Evolutionary conservation across 2,888 invertebrate genomes (phyloP), one percentile per base, ranked within the genome.

Genomic region (Limnephilus rhombicus): DNA sequence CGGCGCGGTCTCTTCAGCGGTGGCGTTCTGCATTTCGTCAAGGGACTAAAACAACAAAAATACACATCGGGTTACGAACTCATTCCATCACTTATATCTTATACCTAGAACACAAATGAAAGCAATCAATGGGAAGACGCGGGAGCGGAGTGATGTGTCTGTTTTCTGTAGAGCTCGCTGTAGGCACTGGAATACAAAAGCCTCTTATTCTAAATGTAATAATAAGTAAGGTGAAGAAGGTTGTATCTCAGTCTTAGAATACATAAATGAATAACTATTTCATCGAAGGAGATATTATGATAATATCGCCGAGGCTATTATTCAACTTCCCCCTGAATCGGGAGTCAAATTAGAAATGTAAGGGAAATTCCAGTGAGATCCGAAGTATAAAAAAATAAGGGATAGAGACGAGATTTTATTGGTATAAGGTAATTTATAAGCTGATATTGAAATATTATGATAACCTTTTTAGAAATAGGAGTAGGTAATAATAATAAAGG

Each of bases 11-110:
- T 85, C 85, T 68, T 85, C 90, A 24, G 80, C 37, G 89, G 45
- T 41, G 89, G 31, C 45, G n/a, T 85, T 83, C 90, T 90, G 90
- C 90, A 90, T 68, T 37, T 85, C 85, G 5, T 90, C 90, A 41
- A 68, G 41, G 29, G 83, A 90, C 53, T 85, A 82, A 68, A 85
- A 85, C 41, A 53, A 85, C 15, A 90, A 85, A 13, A 85, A 68
- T 68, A 68, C 68, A 68, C 68, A n/a, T 68, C 24, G n/a, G n/a
- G 9, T 68, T 68, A 68, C 24, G 53, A 68, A 68, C 24, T 68
- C 68, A 68, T 24, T 68, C 24, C 24, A n/a, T 68, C 68, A 9
- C 24, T 68, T 68, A 68, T 68, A 68, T 24, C 24, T 24, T 18
- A 18, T n/a, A n/a, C 24, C 9, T 5, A 24, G 9, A 68, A 18